These are phyloP conservation scores for Ischnus inquisitorius DNA, from an alignment of 2,888 invertebrate genomes.

Conservation along the genomic window DNA sequence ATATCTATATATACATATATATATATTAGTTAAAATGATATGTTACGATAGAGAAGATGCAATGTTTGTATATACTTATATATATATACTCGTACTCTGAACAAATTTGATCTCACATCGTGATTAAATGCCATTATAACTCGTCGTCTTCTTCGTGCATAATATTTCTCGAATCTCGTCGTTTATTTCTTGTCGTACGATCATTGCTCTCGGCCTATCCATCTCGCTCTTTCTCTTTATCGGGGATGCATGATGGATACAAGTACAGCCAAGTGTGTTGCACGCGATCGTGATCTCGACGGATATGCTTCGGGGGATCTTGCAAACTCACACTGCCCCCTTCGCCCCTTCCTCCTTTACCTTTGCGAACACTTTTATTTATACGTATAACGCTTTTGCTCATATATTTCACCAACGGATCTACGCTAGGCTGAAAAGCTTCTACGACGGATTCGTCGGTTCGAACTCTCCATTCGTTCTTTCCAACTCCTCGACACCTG, in stretches of 20 bases:
- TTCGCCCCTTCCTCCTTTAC: background rate
- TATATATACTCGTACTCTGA: background rate
- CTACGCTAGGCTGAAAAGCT: background rate
- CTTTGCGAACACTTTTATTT: background rate
- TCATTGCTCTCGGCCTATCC: constrained; percentile 42
- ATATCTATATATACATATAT: constrained; percentile 8
- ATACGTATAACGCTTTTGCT: background rate
- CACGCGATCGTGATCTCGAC: constrained; percentile 60
- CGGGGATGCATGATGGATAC: constrained; percentile 48
- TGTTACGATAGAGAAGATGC: constrained; percentile 54
- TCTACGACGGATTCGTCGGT: too few relatives aligned
- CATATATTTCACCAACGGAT: background rate
- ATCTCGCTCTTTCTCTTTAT: background rate
- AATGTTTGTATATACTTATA: constrained; percentile 3
- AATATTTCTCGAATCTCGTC: constrained; percentile 3
- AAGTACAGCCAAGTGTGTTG: constrained; percentile 30
- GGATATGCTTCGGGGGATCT: constrained; percentile 54
- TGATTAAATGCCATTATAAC: constrained; percentile 40
- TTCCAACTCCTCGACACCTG: constrained; percentile 10
- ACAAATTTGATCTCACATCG: constrained; percentile 45
- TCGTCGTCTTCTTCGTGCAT: constrained; percentile 5
- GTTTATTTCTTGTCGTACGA: constrained; percentile 40
- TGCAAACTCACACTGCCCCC: constrained; percentile 25
- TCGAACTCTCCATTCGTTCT: background rate
- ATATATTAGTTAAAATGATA: constrained; percentile 55